Conservation (phyloP, 2,888 invertebrate genomes). For the Lithodes maja region DNA sequence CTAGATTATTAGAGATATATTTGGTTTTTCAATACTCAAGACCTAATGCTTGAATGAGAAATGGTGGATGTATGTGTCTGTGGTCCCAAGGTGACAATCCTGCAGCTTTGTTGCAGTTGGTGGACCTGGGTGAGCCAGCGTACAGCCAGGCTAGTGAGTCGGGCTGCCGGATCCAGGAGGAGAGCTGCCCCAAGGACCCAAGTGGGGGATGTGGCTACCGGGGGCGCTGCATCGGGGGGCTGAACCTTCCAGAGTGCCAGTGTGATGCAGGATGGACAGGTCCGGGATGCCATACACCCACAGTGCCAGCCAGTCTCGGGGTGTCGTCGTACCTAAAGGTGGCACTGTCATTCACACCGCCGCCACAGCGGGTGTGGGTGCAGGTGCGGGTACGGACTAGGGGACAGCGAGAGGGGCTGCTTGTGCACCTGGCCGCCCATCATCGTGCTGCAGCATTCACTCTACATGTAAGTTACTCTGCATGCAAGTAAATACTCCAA, state of each 20-base stretch:
- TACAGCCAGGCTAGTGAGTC: no score
- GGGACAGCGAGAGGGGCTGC: no score
- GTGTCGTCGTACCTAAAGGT: constrained; percentile 55
- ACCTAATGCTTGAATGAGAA: no score
- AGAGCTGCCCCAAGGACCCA: no score
- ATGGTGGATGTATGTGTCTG: no score
- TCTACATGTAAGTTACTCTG: constrained; percentile 14
- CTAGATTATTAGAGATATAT: no score
- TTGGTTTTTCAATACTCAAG: no score
- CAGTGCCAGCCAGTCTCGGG: no score
- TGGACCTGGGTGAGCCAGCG: constrained; percentile 77
- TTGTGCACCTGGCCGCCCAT: background rate
- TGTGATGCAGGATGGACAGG: constrained; percentile 34
- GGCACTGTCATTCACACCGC: constrained; percentile 54
- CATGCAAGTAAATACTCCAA: no score
- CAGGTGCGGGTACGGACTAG: background rate
- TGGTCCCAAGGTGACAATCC: background rate
- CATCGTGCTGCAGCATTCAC: constrained; percentile 36
- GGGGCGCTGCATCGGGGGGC: constrained; percentile 33
- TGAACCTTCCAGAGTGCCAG: constrained; percentile 25
- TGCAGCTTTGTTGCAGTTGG: constrained; percentile 54
- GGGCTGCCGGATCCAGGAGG: constrained; percentile 75
- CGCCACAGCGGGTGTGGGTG: constrained; percentile 39
- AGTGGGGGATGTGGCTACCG: no score
- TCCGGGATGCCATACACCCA: no score